Conservation (phyloP, 2,888 invertebrate species). For the Callosobruchus maculatus region DNA sequence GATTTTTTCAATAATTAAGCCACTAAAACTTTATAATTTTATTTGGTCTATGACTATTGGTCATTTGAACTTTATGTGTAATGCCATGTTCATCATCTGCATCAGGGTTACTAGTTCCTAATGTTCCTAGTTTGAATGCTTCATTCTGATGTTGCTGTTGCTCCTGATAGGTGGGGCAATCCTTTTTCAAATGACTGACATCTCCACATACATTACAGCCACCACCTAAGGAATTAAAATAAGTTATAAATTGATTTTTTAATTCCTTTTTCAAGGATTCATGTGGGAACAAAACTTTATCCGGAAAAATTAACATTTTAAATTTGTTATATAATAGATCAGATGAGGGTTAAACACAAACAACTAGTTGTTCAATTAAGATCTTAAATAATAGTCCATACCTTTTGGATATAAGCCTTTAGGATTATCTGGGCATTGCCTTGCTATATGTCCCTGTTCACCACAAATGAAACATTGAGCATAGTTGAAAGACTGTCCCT, state of each 20-base stretch:
- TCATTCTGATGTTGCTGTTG: constrained; percentile 35
- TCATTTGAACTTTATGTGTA: not conserved
- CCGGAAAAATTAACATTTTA: not conserved
- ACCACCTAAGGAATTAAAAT: constrained; percentile 45
- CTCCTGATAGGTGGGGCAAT: constrained; percentile 61
- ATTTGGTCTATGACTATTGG: constrained; percentile 23
- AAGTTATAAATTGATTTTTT: too few species aligned
- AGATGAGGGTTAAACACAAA: too few species aligned
- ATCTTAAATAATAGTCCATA: constrained; percentile 6
- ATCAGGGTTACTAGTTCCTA: constrained; percentile 39
- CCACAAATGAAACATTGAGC: constrained; percentile 88
- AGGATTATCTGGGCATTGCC: constrained; percentile 85
- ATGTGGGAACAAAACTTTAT: not conserved
- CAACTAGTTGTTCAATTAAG: too few species aligned
- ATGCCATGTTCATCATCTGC: constrained; percentile 25
- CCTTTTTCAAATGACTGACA: constrained; percentile 78
- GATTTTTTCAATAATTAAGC: too few species aligned
- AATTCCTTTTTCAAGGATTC: too few species aligned
- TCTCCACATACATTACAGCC: constrained; percentile 80
- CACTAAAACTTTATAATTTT: constrained; percentile 39
- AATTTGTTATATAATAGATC: too few species aligned
- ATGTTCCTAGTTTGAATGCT: constrained; percentile 31
- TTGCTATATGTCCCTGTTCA: constrained; percentile 82
- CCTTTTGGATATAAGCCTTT: constrained; percentile 75
- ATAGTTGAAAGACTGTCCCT: constrained; percentile 67